These are phyloP conservation scores for Mycalesis mineus DNA, from an alignment of 2,888 invertebrate species.

Conservation along the genomic window DNA sequence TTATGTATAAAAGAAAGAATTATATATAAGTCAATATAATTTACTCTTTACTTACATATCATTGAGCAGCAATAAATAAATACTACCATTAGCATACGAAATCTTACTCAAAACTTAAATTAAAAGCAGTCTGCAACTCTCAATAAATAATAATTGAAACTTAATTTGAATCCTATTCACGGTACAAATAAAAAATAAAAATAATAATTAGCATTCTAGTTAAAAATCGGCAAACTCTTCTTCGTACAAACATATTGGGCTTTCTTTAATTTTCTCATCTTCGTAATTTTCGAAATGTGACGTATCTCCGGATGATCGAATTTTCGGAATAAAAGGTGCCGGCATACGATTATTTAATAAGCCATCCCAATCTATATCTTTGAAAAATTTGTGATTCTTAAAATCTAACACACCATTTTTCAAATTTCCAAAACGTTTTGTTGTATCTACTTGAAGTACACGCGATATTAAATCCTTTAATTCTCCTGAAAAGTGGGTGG, in stretches of 20 bases:
- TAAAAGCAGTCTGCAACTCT: too few species aligned
- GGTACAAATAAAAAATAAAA: conserved; percentile 1
- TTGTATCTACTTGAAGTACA: conserved; percentile 81
- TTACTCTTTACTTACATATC: conserved; percentile 13
- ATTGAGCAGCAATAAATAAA: not conserved
- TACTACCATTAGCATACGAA: not conserved
- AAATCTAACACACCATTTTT: conserved; percentile 93
- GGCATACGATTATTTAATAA: conserved; percentile 86
- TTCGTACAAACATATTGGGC: conserved; percentile 74
- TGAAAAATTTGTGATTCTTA: conserved; percentile 95
- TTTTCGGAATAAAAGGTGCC: conserved; percentile 81
- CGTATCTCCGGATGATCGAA: conserved; percentile 81
- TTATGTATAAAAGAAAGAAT: not conserved
- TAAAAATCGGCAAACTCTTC: conserved; percentile 85
- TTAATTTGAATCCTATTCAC: conserved; percentile 5
- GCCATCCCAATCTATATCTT: conserved; percentile 90
- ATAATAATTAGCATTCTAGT: conserved; percentile 25
- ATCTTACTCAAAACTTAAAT: conserved; percentile 29
- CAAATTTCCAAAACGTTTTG: conserved; percentile 88
- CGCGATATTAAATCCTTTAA: conserved; percentile 89
- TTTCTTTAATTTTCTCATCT: conserved; percentile 68
- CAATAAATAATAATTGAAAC: conserved; percentile 1
- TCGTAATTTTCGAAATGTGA: conserved; percentile 85
- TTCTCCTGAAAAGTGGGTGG: conserved; percentile 87
- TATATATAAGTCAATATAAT: not conserved